Evolutionary conservation across 1,140 invertebrate species (phyloP), one percentile per base, ranked within the genome.

Genomic region (Dendroctonus ponderosae): DNA sequence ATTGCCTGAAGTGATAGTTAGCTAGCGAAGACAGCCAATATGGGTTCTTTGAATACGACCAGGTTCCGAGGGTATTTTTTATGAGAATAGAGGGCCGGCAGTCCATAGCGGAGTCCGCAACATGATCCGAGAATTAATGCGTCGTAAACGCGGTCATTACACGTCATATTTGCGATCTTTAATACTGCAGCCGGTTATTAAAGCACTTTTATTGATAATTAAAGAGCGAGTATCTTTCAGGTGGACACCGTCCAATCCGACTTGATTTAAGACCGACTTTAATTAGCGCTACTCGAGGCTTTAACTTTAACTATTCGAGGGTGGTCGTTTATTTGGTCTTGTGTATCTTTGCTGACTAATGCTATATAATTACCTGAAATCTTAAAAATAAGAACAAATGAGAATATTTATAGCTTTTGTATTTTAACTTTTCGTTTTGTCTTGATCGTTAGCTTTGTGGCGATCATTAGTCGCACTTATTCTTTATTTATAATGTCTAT

Each of bases 51-150:
- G 26, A 26, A 26, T 26, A 26, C 3, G 26, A 26, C 26, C 26
- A 26, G 26, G 26, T 26, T 26, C 26, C 26, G 26, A 26, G 26
- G 26, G 26, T 26, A 26, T 2, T 46, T 46, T 46, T 46, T 46
- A 46, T 15, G 15, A 52, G 50, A 15, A n/a, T 52, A 52, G 50
- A 15, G 26, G 44, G 9, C 44, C 44, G 44, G 44, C 44, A 51
- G 39, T 15, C 56, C 15, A 61, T 50, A 38, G 37, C 46, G 42
- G 9, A 50, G 11, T 7, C 53, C 39, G 56, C 40, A 58, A 58
- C 56, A 46, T 58, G 81, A 52, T 52, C 38, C 43, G 39, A 52
- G 48, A 62, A 62, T 62, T 63, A 54, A 63, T 63, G 52, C 51
- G 51, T 44, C 51, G 40, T 63, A 63, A 63, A 63, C 41, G 62